These are phyloP conservation scores for Cistogaster globosa DNA, from an alignment of 2,888 invertebrate species.

Conservation along the genomic window DNA sequence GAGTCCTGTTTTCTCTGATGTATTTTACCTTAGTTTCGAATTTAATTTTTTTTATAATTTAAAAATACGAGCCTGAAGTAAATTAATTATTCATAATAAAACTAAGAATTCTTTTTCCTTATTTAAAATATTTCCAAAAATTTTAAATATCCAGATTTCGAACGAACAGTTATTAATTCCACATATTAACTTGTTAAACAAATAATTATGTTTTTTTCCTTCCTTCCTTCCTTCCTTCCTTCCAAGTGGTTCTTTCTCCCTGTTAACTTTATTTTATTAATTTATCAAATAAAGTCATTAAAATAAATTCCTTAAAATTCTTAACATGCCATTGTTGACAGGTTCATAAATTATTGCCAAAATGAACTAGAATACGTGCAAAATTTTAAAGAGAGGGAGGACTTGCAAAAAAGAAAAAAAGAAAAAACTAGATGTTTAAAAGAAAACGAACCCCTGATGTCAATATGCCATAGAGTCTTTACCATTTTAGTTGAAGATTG, in stretches of 20 bases:
- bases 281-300: slow-evolving; percentile 70
- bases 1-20: no score
- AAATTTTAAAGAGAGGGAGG: slow-evolving; percentile 1
- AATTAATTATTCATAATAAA: no score
- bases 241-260: no score
- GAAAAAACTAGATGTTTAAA: slow-evolving; percentile 13
- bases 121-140: no score
- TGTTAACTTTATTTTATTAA: slow-evolving; percentile 22
- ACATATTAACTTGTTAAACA: slow-evolving; percentile 21
- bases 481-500: slow-evolving; percentile 46
- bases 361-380: slow-evolving; percentile 14
- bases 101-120: no score
- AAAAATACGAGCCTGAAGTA: no score
- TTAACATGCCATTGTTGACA: slow-evolving; percentile 59
- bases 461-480: slow-evolving; percentile 60
- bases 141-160: no score
- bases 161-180: no score
- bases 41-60: no score
- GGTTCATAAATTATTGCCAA: slow-evolving; percentile 63
- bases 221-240: not conserved
- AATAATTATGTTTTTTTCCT: slow-evolving; percentile 33
- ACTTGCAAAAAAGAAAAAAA: not conserved
- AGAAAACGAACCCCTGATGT: slow-evolving; percentile 46
- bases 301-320: slow-evolving; percentile 63
- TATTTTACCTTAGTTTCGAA: no score